Base-by-base conservation (phyloP, 2,888 invertebrate species). In the Apamea sordens region DNA sequence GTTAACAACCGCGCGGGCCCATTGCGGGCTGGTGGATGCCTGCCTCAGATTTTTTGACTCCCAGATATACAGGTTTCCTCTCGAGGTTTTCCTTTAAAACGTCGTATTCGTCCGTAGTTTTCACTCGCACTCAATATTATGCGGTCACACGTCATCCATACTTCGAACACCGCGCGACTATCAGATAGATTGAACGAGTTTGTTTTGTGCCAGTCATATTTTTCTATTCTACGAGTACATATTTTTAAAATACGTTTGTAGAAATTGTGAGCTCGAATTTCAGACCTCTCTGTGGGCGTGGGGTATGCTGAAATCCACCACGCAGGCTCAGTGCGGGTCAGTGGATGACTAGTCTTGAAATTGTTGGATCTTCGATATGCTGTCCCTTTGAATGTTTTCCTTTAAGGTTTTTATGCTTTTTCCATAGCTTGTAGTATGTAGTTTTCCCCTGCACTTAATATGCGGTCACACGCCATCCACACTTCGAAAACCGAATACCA, bases 111-210 rank as follows among this genome's bases (percentile, higher is more conserved):
- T 53, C 3, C 64, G 5, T 61, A 53, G 41, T 59, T 73, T 67
- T 59, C 70, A 59, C 36, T 44, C 32, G 8, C 61, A 75, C 64
- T 76, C 76, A 73, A 84, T 74, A 81, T 63, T 63, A 65, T 36
- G 50, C 65, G 73, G 70, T 64, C 41, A 65, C 64, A 64, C 32
- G 77, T 63, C 72, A 72, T 61, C 44, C 77, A 67, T 73, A 82
- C 82, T 59, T 77, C 69, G 74, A 56, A 24, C 50, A 7, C n/a
- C 74, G n/a, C 44, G 13, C 41, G 53, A 32, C 28, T 69, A 81
- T 76, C 72, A 70, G 50, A 75, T 81, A 81, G 56, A 81, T 81
- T 81, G 73, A 24, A 70, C 50, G 61, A n/a, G 59, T 76, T 82
- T 73, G 44, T 81, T 76, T 82, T 32, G 7, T 65, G 68, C 28